A percentile compares a stretch with the other conserved stretches of the same genome.
These are phyloP conservation scores for Mungos mungo DNA, from an alignment of 2,113 vertebrate species.

Conservation along the genomic window DNA sequence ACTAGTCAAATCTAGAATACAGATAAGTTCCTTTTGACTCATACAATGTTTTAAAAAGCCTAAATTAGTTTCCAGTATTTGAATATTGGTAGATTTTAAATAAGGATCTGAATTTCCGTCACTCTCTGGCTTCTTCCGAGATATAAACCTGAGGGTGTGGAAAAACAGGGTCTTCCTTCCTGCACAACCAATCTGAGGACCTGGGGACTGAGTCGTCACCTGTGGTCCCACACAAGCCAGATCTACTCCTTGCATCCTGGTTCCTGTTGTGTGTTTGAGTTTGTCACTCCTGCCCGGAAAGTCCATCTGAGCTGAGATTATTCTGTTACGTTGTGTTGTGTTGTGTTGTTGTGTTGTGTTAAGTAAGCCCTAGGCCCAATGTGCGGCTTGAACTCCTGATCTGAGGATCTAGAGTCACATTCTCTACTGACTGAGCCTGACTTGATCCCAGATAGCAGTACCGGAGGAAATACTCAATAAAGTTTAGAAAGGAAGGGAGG, in stretches of 20 bases:
- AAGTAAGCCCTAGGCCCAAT: background rate
- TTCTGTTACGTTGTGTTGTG: background rate
- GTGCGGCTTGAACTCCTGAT: background rate
- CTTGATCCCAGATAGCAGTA: background rate
- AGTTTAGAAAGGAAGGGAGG: background rate
- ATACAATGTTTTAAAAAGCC: background rate
- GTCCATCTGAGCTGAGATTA: background rate
- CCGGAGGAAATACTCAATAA: background rate
- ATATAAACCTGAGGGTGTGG: background rate
- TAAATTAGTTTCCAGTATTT: background rate
- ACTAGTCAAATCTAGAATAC: background rate
- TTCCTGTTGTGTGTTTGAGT: background rate
- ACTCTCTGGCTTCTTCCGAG: background rate
- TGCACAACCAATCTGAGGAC: background rate
- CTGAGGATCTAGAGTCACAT: background rate
- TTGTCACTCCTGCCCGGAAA: background rate
- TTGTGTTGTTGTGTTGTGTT: background rate
- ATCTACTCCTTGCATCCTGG: background rate
- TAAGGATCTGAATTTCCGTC: background rate
- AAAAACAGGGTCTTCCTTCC: background rate
- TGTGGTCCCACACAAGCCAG: background rate
- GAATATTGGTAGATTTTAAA: background rate
- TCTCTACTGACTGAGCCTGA: background rate
- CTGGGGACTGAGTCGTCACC: background rate
- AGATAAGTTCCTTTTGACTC: background rate